phyloP scores from a whole-genome alignment of 2,113 vertebrate genomes.

The Alosa alosa region DNA sequence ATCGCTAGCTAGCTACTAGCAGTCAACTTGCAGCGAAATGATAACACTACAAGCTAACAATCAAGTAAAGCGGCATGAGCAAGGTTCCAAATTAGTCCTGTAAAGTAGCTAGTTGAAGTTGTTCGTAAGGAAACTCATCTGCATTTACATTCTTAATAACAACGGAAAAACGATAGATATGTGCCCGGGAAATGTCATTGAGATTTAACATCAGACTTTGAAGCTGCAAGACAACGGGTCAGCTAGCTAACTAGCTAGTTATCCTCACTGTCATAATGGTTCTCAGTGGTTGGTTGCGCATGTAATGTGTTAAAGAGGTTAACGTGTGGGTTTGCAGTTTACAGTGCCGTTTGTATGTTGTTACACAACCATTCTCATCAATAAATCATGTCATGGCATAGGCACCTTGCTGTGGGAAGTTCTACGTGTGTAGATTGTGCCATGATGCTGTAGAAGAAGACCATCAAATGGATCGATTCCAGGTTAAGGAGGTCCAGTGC shows the following conservation, averaged over 20 bases:
- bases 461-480: slow-evolving; percentile 88
- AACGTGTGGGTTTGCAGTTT: background rate
- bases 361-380: background rate
- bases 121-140: background rate
- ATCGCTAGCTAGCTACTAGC: background rate
- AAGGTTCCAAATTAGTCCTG: background rate
- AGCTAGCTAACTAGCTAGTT: background rate
- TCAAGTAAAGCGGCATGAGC: background rate
- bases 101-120: background rate
- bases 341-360: background rate
- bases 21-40: background rate
- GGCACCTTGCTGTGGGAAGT: slow-evolving; percentile 92
- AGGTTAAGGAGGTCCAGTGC: slow-evolving; percentile 86
- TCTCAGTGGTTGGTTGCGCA: background rate
- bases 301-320: background rate
- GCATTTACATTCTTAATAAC: background rate
- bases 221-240: background rate
- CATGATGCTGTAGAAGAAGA: slow-evolving; percentile 83
- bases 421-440: slow-evolving; percentile 90
- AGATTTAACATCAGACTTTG: background rate
- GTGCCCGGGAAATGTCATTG: background rate
- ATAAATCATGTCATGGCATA: slow-evolving; percentile 43
- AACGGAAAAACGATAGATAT: background rate
- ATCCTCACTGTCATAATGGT: background rate
- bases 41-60: background rate